Conservation (phyloP, 2,888 invertebrate species). For the Spodoptera picta region DNA sequence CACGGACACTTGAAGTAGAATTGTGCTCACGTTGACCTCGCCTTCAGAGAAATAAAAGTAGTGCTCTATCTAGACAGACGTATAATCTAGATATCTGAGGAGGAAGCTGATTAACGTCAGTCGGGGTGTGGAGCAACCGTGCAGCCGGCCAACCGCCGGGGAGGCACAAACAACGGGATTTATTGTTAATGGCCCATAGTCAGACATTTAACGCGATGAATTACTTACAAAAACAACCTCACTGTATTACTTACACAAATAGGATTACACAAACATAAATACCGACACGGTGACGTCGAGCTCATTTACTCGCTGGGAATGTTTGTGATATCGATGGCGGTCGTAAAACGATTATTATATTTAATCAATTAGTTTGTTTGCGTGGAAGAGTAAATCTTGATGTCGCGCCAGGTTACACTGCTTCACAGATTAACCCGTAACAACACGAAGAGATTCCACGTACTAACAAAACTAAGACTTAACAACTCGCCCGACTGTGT, state of each 20-base stretch:
- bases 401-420: constrained; percentile 50
- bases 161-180: constrained; percentile 80
- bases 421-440: constrained; percentile 63
- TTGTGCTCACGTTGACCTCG: constrained; percentile 70
- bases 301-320: constrained; percentile 35
- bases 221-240: constrained; percentile 71
- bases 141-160: constrained; percentile 38
- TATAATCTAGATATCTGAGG: constrained; percentile 75
- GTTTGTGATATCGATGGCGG: constrained; percentile 27
- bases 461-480: constrained; percentile 68
- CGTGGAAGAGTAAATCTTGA: constrained; percentile 61
- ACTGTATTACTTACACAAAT: constrained; percentile 54
- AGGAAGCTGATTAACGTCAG: constrained; percentile 84
- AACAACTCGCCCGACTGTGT: constrained; percentile 64
- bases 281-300: constrained; percentile 42
- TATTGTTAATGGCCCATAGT: constrained; percentile 81
- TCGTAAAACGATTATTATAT: constrained; percentile 53
- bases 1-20: constrained; percentile 64
- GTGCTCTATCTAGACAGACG: constrained; percentile 67
- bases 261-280: constrained; percentile 54
- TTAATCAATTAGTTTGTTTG: constrained; percentile 63
- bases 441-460: constrained; percentile 65
- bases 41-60: constrained; percentile 68
- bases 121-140: constrained; percentile 64
- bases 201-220: constrained; percentile 78